These are phyloP conservation scores for Sardinella longiceps DNA, from an alignment of 2,797 vertebrate species.

Conservation along the genomic window DNA sequence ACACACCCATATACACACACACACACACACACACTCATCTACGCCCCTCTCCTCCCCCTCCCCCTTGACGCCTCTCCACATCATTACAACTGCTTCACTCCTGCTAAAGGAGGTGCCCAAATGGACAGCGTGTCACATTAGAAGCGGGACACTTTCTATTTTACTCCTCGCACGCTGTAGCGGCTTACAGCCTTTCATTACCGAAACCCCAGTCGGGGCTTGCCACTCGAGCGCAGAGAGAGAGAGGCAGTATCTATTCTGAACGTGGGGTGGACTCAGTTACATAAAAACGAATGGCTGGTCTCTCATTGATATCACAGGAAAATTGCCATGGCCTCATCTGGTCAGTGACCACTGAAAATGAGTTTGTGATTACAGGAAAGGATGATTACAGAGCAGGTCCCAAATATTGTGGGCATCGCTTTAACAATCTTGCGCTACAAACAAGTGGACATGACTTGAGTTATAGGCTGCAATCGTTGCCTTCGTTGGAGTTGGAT, in stretches of 20 bases:
- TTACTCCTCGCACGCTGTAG: neutral
- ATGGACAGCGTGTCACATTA: conserved; percentile 11
- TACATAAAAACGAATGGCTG: neutral
- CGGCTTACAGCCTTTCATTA: neutral
- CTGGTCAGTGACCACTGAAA: neutral
- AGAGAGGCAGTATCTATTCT: neutral
- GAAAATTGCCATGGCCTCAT: neutral
- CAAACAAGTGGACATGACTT: neutral
- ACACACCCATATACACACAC: neutral
- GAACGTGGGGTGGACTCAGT: neutral
- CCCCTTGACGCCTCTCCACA: neutral
- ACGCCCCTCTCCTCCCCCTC: neutral
- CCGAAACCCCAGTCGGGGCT: neutral
- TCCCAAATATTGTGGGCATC: neutral
- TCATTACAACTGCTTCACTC: neutral
- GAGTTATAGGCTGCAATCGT: neutral
- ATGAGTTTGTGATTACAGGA: neutral
- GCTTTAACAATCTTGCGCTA: neutral
- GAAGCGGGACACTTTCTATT: neutral
- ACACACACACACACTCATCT: neutral
- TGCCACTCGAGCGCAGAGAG: neutral
- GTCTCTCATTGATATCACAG: conserved; percentile 1
- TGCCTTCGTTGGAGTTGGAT: neutral
- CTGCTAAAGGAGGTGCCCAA: neutral
- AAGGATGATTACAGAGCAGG: neutral